Evolutionary conservation across 2,113 vertebrate genomes (phyloP).

Genomic region (Caloenas nicobarica): DNA sequence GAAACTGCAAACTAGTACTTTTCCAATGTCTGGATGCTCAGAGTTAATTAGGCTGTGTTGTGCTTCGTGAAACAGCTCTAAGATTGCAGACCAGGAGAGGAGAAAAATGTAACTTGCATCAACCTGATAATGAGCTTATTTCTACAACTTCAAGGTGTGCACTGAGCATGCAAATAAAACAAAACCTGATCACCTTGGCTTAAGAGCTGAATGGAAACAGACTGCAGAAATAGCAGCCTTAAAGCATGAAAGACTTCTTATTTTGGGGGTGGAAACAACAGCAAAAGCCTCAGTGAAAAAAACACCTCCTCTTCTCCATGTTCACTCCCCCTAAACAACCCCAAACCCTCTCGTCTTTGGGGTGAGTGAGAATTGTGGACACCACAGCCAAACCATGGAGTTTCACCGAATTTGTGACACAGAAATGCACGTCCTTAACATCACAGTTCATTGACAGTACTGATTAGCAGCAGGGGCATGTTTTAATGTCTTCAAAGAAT

Average conservation of each 20-base stretch:
- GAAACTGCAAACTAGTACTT: neutral
- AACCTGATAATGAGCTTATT: neutral
- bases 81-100: neutral
- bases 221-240: neutral
- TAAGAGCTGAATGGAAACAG: neutral
- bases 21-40: neutral
- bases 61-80: neutral
- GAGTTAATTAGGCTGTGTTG: neutral
- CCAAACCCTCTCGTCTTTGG: neutral
- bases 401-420: neutral
- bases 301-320: too few relatives aligned
- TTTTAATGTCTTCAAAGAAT: neutral
- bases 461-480: neutral
- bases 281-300: neutral
- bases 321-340: neutral
- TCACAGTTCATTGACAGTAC: neutral
- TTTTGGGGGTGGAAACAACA: rapidly evolving
- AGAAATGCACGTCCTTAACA: neutral
- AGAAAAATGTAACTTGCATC: neutral
- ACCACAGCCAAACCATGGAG: neutral
- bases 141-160: neutral
- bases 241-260: neutral
- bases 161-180: neutral
- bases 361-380: neutral
- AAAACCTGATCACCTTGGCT: neutral